Percentiles rank a stretch among this genome's conserved stretches.
These are phyloP conservation scores for Kryptolebias ocellatus DNA, from an alignment of 2,797 vertebrate species.

Conservation along the genomic window DNA sequence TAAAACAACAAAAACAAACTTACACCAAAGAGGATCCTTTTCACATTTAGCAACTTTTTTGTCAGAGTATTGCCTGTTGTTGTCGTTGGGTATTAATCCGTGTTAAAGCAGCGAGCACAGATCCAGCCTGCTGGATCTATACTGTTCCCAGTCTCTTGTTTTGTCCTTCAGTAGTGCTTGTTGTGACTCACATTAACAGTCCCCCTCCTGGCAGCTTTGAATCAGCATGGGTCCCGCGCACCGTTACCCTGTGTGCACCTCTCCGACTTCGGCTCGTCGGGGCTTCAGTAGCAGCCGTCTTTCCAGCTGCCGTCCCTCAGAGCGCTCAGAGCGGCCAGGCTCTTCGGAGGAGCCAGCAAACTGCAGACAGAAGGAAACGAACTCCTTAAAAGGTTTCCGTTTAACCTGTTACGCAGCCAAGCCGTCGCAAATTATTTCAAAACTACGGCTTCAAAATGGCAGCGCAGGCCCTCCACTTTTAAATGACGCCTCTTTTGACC, in stretches of 20 bases:
- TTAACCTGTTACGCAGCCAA: too few species aligned
- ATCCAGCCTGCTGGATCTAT: constrained; percentile 96
- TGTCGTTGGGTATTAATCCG: constrained; percentile 34
- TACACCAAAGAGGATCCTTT: constrained; percentile 55
- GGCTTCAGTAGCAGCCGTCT: constrained; percentile 94
- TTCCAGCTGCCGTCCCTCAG: constrained; percentile 96
- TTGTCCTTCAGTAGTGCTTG: constrained; percentile 45
- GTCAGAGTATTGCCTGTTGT: constrained; percentile 70
- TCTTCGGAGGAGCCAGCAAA: constrained; percentile 96
- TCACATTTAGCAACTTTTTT: constrained; percentile 54
- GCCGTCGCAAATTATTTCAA: neutral
- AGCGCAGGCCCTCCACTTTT: too few species aligned
- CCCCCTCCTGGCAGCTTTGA: constrained; percentile 44
- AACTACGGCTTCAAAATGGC: neutral
- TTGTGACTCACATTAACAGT: constrained; percentile 57
- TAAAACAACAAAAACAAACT: constrained; percentile 46
- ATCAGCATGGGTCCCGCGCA: constrained; percentile 55
- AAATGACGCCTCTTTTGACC: too few species aligned
- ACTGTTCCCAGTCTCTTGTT: constrained; percentile 39
- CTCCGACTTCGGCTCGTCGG: constrained; percentile 27
- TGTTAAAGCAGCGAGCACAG: constrained; percentile 59
- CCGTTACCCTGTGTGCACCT: constrained; percentile 64
- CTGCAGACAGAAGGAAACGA: constrained; percentile 66
- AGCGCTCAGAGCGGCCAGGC: constrained; percentile 90
- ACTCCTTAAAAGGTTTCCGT: neutral